phyloP scores from a whole-genome alignment of 2,113 vertebrate genomes.

The Onychorhynchus coronatus region DNA sequence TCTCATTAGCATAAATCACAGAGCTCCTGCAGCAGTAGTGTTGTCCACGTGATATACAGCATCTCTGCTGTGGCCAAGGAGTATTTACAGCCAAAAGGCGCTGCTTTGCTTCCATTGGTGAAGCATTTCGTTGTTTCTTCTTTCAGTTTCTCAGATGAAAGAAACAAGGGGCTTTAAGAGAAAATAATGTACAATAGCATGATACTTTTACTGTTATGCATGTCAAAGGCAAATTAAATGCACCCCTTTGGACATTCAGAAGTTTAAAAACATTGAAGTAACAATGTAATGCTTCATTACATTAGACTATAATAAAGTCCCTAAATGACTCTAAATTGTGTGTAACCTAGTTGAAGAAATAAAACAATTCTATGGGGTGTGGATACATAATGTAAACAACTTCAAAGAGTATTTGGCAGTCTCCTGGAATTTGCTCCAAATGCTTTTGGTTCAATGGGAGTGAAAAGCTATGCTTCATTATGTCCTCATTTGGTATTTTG shows the following conservation, averaged over 20 bases:
- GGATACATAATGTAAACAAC: not conserved
- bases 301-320: not conserved
- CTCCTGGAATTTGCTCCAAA: not conserved
- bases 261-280: not conserved
- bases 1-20: conserved; percentile 51
- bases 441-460: not conserved
- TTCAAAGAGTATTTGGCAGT: not conserved
- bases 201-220: not conserved
- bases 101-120: not conserved
- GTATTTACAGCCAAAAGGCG: not conserved
- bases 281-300: no score
- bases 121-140: not conserved
- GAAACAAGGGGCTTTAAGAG: not conserved
- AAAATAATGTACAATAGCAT: not conserved
- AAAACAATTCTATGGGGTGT: not conserved
- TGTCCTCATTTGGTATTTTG: not conserved
- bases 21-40: not conserved
- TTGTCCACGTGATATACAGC: not conserved
- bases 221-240: not conserved
- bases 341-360: not conserved
- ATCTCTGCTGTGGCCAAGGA: not conserved
- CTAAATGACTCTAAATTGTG: not conserved
- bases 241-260: not conserved
- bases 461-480: not conserved
- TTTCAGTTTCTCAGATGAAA: not conserved